A percentile compares a stretch with the other conserved stretches of the same genome.
These are phyloP conservation scores for Nothoprocta perdicaria DNA, from an alignment of 2,113 vertebrate genomes.

Conservation along the genomic window DNA sequence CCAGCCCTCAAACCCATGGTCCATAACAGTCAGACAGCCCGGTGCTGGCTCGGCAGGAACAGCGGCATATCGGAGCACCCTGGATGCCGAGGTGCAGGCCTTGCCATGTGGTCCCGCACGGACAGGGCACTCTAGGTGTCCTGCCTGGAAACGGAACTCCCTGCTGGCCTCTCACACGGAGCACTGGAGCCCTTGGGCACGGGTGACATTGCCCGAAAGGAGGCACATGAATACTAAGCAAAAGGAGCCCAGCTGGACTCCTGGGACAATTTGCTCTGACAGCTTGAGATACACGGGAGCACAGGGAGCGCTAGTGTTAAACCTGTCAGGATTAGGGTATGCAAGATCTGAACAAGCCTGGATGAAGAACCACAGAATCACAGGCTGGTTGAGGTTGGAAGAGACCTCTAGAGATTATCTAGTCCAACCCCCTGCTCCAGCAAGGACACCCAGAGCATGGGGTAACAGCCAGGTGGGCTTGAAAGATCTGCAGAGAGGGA, in stretches of 20 bases:
- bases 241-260: background rate
- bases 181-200: background rate
- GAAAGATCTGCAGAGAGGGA: too few relatives aligned
- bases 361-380: background rate
- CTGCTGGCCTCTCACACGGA: rapidly evolving
- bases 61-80: background rate
- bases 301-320: background rate
- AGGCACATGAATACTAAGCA: background rate
- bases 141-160: background rate
- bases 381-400: too few relatives aligned
- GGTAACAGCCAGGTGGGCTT: too few relatives aligned
- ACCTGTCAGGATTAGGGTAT: background rate
- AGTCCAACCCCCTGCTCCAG: too few relatives aligned
- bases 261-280: background rate
- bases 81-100: rapidly evolving
- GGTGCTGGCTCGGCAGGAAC: background rate
- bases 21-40: background rate
- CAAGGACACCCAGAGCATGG: too few relatives aligned
- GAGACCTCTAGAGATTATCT: too few relatives aligned
- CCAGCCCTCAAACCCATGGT: rapidly evolving
- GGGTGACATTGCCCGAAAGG: background rate
- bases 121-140: background rate
- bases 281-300: background rate
- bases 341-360: background rate
- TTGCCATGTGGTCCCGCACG: background rate